Base-by-base conservation (phyloP, 1,140 invertebrate species). In the Atopsyche davidsoni region DNA sequence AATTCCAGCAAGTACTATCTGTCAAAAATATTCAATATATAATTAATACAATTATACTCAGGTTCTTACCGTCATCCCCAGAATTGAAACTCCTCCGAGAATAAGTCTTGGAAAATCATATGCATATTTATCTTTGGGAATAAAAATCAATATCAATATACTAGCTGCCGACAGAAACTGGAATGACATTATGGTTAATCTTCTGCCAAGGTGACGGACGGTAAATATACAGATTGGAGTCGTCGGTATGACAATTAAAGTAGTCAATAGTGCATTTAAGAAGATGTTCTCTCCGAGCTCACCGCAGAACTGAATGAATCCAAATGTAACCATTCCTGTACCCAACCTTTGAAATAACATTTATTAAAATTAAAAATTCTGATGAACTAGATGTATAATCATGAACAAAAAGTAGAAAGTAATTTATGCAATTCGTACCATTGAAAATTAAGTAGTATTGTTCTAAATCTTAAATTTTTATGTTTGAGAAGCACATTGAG, bases 241-340 rank as follows among this genome's bases (percentile, higher is more conserved):
- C 3, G 83, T 84, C 1, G 83, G 80, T 24, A 84, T 66, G 41
- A 81, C 81, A 42, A 85, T 65, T 0, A 62, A 35, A 21, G 80
- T 81, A 19, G 79, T 83, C 1, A 82, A 53, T 1, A 80, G 73
- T n/a, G 86, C 81, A 57, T 83, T 85, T 1, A 83, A 13, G 60
- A 86, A 88, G 49, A 86, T 82, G 60, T 87, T 72, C 2, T 77
- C 81, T 7, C 78, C 81, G 18, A 86, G 68, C 46, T 77, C 71
- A 0, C 83, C 80, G 34, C 86, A 77, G 58, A 83, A 85, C 62
- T 87, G 85, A 0, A 82, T 79, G 34, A 85, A 79, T 2, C 83
- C 83, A 58, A 81, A 87, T 58, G 86, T 80, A 17, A 80, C 76
- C 59, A 87, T 71, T 17, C 86, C 85, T 25, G 79, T 81, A 18